Conservation (phyloP, 1,140 invertebrate genomes). For the Solen grandis region DNA sequence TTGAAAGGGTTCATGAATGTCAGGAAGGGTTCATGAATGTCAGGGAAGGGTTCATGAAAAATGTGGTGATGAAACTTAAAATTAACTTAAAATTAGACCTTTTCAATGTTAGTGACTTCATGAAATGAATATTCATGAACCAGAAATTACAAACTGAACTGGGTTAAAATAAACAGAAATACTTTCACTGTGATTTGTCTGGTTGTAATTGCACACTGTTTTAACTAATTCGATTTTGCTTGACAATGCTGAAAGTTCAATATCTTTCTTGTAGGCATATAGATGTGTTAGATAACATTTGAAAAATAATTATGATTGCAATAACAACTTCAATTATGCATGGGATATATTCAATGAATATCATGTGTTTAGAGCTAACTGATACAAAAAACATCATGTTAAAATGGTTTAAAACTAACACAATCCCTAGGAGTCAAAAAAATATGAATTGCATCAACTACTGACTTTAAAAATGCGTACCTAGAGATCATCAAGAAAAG, state of each 20-base stretch:
- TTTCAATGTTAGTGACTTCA: constrained; percentile 37
- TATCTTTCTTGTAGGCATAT: constrained; percentile 34
- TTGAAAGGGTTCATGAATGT: too few species aligned
- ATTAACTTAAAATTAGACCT: background rate
- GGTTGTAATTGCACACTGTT: constrained; percentile 34
- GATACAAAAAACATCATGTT: constrained; percentile 18
- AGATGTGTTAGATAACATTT: constrained; percentile 19
- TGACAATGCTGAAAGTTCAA: constrained; percentile 25
- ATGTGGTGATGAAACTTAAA: constrained; percentile 40
- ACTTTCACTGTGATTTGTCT: constrained; percentile 40
- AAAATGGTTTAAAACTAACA: constrained; percentile 29
- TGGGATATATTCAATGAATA: constrained; percentile 8
- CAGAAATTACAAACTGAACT: constrained; percentile 37
- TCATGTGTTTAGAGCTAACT: constrained; percentile 19
- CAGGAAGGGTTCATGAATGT: constrained; percentile 10
- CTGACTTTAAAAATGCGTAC: constrained; percentile 33
- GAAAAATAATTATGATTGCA: constrained; percentile 8
- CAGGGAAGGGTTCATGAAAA: background rate
- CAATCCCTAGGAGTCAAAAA: constrained; percentile 22
- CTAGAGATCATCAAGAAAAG: constrained; percentile 23
- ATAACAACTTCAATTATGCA: constrained; percentile 3
- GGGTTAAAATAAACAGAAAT: constrained; percentile 28
- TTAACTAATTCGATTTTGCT: constrained; percentile 28
- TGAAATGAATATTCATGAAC: constrained; percentile 37
- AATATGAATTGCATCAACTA: constrained; percentile 27